Percentiles rank a stretch among this genome's conserved stretches.
Conservation (phyloP, 2,888 invertebrate species). For the Alviniconcha strummeri region DNA sequence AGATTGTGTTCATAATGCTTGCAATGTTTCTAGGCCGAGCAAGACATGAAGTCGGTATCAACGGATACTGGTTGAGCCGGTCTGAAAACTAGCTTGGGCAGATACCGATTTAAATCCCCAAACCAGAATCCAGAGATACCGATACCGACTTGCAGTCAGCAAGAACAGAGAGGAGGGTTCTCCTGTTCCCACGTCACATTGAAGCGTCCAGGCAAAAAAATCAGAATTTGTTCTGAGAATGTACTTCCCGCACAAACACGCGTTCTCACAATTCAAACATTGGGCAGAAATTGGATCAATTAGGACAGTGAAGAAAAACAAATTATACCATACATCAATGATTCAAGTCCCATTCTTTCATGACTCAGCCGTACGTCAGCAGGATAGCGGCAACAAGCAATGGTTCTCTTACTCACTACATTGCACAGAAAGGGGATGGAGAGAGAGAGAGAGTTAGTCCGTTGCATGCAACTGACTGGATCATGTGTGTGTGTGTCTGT, state of each 20-base stretch:
- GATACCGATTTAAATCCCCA: no score
- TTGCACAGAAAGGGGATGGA: background rate
- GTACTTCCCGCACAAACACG: slow-evolving; percentile 3
- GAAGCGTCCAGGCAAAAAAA: background rate
- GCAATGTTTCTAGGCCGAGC: slow-evolving; percentile 21
- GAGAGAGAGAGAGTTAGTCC: slow-evolving; percentile 8
- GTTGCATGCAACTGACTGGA: no score
- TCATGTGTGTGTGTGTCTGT: no score
- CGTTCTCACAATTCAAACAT: slow-evolving; percentile 9
- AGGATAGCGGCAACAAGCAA: slow-evolving; percentile 30
- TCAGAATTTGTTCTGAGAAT: slow-evolving; percentile 1
- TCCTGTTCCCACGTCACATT: no score
- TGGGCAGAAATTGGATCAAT: slow-evolving; percentile 27
- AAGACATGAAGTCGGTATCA: slow-evolving; percentile 11
- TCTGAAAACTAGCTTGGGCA: background rate
- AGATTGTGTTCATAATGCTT: slow-evolving; percentile 22
- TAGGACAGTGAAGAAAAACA: slow-evolving; percentile 7
- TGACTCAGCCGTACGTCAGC: slow-evolving; percentile 35
- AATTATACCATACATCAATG: background rate
- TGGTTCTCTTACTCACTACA: slow-evolving; percentile 18
- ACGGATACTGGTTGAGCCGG: slow-evolving; percentile 5
- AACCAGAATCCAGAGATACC: no score
- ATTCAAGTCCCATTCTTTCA: slow-evolving; percentile 30
- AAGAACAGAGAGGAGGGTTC: no score
- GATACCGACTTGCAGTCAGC: no score